These are phyloP conservation scores for Seriola rivoliana DNA, from an alignment of 2,113 vertebrate genomes.

Conservation along the genomic window DNA sequence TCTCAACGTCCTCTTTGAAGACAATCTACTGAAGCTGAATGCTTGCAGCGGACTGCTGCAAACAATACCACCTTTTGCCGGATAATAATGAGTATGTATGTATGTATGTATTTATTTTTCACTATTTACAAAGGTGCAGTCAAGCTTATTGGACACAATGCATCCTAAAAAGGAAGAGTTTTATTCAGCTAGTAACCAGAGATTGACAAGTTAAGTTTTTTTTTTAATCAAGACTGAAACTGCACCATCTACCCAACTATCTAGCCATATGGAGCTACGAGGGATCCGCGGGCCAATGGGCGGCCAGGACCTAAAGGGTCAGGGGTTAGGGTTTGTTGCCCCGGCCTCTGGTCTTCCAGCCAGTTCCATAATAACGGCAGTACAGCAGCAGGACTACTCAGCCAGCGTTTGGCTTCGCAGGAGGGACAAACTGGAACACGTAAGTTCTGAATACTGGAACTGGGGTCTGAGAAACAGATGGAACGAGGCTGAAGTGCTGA, in stretches of 20 bases:
- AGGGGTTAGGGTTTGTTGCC: slow-evolving; percentile 84
- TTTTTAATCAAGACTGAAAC: neutral
- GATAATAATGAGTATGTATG: neutral
- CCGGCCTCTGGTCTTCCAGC: slow-evolving; percentile 78
- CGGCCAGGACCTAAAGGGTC: slow-evolving; percentile 85
- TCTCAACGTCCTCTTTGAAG: neutral
- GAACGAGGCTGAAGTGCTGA: neutral
- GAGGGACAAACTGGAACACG: slow-evolving; percentile 93
- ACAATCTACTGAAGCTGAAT: slow-evolving; percentile 9
- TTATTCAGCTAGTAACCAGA: neutral
- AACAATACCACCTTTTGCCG: neutral
- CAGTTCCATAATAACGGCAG: slow-evolving; percentile 88
- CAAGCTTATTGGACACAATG: neutral
- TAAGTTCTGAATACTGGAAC: slow-evolving; percentile 80
- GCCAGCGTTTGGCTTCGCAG: slow-evolving; percentile 93
- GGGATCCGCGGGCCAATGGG: slow-evolving; percentile 78
- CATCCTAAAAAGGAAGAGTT: neutral
- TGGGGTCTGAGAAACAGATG: slow-evolving; percentile 9
- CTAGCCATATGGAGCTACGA: slow-evolving; percentile 87
- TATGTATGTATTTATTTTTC: slow-evolving; percentile 1
- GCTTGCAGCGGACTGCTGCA: neutral
- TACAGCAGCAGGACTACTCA: slow-evolving; percentile 94
- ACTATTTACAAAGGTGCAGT: neutral
- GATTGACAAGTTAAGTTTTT: slow-evolving; percentile 7
- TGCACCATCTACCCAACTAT: neutral